phyloP scores from a whole-genome alignment of 2,888 invertebrate genomes.

The Tetanocera ferruginea region DNA sequence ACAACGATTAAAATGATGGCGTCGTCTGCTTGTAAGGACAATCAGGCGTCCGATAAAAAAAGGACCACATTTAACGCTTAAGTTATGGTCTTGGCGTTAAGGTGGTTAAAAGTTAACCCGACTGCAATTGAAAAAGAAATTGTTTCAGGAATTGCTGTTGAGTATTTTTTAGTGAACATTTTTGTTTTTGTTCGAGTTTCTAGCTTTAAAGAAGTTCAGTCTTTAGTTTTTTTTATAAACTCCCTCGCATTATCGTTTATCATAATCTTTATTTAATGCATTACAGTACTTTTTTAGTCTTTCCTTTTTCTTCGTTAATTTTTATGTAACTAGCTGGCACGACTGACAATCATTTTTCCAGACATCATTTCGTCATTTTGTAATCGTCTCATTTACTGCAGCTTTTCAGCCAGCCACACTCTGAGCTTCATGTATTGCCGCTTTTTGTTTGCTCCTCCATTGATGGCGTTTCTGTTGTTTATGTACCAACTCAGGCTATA shows the following conservation, averaged over 20 bases:
- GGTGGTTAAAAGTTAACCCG: too few species aligned
- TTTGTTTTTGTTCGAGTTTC: too few species aligned
- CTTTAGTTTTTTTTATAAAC: conserved; percentile 40
- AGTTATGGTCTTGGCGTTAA: too few species aligned
- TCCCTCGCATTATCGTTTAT: conserved; percentile 43
- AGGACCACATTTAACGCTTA: too few species aligned
- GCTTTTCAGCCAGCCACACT: background rate
- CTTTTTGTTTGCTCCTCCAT: background rate
- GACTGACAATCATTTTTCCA: conserved; percentile 24
- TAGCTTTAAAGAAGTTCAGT: background rate
- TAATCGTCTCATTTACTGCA: background rate
- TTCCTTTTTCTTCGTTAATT: background rate
- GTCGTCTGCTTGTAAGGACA: background rate
- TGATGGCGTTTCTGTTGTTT: conserved; percentile 6
- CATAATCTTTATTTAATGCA: background rate
- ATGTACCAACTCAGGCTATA: background rate
- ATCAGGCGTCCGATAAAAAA: too few species aligned
- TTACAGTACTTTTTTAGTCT: background rate
- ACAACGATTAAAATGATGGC: background rate
- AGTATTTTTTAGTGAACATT: too few species aligned
- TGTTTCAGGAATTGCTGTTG: too few species aligned
- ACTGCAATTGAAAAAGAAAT: too few species aligned
- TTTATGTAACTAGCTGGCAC: background rate
- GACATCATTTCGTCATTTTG: conserved; percentile 21
- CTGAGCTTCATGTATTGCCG: background rate